Conservation (phyloP, 2,888 invertebrate species). For the Chesias legatella region DNA sequence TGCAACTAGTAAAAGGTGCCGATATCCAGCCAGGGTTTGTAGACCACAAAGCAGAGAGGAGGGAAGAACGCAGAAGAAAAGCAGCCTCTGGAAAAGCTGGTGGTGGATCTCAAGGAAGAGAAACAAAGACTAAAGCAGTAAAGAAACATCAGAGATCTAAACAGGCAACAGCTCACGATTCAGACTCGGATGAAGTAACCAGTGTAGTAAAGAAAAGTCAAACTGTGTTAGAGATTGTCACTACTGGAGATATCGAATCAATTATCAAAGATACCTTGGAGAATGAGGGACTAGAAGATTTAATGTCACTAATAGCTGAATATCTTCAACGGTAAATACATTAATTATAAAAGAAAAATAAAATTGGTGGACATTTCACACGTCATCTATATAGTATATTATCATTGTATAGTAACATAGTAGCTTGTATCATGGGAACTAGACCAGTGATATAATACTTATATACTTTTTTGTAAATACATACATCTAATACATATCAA, state of each 20-base stretch:
- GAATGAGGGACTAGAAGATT: conserved; percentile 86
- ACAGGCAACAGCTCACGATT: conserved; percentile 78
- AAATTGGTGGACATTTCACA: no score
- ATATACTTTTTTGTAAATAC: no score
- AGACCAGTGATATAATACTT: no score
- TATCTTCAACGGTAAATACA: conserved; percentile 83
- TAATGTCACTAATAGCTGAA: conserved; percentile 84
- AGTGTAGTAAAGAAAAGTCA: conserved; percentile 61
- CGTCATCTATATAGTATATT: no score
- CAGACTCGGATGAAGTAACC: conserved; percentile 84
- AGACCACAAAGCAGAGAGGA: conserved; percentile 84
- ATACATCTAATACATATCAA: no score
- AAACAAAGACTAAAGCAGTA: conserved; percentile 96
- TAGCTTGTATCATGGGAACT: no score
- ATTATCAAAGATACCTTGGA: conserved; percentile 82
- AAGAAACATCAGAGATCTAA: conserved; percentile 88
- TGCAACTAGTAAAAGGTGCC: conserved; percentile 77
- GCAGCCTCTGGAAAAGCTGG: conserved; percentile 93
- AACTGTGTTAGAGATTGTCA: conserved; percentile 82
- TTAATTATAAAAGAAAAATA: conserved; percentile 7
- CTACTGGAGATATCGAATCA: conserved; percentile 83
- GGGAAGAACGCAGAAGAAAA: conserved; percentile 94
- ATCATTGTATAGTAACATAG: no score
- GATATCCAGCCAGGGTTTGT: conserved; percentile 56
- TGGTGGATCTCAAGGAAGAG: conserved; percentile 95